A percentile compares a stretch with the other conserved stretches of the same genome.
phyloP scores from a whole-genome alignment of 2,113 vertebrate genomes.

The Semicossyphus pulcher region DNA sequence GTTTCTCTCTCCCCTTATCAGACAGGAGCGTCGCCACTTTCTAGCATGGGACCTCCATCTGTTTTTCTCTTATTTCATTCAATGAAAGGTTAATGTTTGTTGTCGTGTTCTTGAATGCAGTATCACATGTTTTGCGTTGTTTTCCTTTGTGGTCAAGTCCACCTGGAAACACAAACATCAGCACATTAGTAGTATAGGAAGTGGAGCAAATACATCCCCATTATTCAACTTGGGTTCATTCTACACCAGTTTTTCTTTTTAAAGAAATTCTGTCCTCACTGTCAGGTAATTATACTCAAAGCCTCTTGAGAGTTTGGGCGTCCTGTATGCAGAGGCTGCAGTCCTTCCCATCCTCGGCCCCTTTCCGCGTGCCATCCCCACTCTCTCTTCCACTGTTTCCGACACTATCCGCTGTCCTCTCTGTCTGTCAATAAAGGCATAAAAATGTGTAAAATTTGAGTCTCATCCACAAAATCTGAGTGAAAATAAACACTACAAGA shows the following conservation, averaged over 20 bases:
- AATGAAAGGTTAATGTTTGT: conserved; percentile 1
- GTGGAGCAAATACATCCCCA: neutral
- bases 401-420: no score
- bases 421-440: no score
- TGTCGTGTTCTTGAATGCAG: neutral
- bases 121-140: neutral
- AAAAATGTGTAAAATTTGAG: no score
- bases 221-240: no score
- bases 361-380: no score
- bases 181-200: neutral
- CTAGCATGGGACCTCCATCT: neutral
- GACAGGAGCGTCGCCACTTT: conserved; percentile 11
- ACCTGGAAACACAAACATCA: neutral
- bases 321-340: no score
- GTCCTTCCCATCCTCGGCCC: no score
- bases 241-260: no score
- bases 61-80: neutral
- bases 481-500: neutral
- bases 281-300: neutral
- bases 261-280: neutral
- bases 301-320: neutral
- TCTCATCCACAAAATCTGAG: neutral
- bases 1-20: conserved; percentile 33
- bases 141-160: neutral
- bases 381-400: no score